A percentile compares a stretch with the other conserved stretches of the same genome.
Evolutionary conservation across 2,797 vertebrate genomes (phyloP).

Genomic region (Bufotes viridis): DNA sequence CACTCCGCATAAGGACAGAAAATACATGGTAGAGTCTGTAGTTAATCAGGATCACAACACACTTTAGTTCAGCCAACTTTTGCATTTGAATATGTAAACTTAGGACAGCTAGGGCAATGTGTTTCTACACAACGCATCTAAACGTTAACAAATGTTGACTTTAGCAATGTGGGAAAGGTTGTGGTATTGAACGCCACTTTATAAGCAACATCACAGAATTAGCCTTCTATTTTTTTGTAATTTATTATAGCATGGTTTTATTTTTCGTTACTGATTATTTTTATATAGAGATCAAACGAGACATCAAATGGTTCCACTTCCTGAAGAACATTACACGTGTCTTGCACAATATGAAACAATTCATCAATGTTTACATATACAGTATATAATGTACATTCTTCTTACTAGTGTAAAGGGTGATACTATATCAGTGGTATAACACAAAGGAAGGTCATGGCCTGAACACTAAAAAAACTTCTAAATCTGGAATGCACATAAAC

Average conservation of each 20-base stretch:
- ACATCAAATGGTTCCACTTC: background rate
- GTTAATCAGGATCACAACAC: background rate
- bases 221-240: background rate
- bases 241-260: background rate
- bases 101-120: background rate
- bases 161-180: background rate
- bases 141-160: slow-evolving; percentile 5
- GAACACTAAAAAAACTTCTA: slow-evolving; percentile 55
- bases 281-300: background rate
- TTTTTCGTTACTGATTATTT: background rate
- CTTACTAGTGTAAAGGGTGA: slow-evolving; percentile 9
- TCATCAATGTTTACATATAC: background rate
- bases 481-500: slow-evolving; percentile 59
- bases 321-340: background rate
- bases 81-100: slow-evolving; percentile 3
- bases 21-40: background rate
- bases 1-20: background rate
- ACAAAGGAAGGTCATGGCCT: slow-evolving; percentile 39
- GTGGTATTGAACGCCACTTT: background rate
- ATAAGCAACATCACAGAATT: background rate
- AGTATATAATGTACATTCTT: slow-evolving; percentile 2
- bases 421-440: slow-evolving; percentile 36
- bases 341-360: background rate
- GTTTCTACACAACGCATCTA: background rate
- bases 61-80: background rate